Conservation (phyloP, 1,140 invertebrate genomes). For the Drosophila azteca region DNA sequence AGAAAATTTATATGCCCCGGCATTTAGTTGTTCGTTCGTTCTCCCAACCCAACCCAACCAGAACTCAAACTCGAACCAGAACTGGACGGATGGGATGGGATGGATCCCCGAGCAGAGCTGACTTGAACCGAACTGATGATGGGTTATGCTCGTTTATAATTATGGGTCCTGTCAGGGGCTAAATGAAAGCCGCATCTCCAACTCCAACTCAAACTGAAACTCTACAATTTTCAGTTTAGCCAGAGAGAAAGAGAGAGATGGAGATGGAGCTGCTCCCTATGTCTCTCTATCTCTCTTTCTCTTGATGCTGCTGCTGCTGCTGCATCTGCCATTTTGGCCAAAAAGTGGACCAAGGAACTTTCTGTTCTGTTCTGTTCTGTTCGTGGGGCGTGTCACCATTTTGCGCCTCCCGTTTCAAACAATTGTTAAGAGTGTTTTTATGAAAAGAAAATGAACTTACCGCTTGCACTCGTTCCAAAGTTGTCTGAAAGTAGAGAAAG, state of each 20-base stretch:
- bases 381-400: constrained; percentile 34
- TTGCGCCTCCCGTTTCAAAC: neutral
- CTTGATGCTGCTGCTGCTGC: no score
- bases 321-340: constrained; percentile 46
- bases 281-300: constrained; percentile 2
- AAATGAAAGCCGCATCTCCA: constrained; percentile 78
- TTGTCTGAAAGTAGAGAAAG: constrained; percentile 74
- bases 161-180: constrained; percentile 81
- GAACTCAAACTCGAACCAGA: neutral
- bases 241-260: neutral
- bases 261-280: constrained; percentile 1
- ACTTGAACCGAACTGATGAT: constrained; percentile 68
- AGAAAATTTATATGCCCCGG: constrained; percentile 82
- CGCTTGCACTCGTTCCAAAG: constrained; percentile 83
- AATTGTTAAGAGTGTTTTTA: constrained; percentile 2
- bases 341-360: constrained; percentile 17
- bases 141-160: constrained; percentile 83
- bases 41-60: neutral
- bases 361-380: constrained; percentile 5
- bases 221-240: constrained; percentile 68
- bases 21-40: constrained; percentile 65
- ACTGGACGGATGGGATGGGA: constrained; percentile 2
- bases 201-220: constrained; percentile 48
- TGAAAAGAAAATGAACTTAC: constrained; percentile 68
- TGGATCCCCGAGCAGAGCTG: neutral